Evolutionary conservation across 1,140 invertebrate genomes (phyloP), one percentile per base, ranked within the genome.

Genomic region (Agraylea sexmaculata): DNA sequence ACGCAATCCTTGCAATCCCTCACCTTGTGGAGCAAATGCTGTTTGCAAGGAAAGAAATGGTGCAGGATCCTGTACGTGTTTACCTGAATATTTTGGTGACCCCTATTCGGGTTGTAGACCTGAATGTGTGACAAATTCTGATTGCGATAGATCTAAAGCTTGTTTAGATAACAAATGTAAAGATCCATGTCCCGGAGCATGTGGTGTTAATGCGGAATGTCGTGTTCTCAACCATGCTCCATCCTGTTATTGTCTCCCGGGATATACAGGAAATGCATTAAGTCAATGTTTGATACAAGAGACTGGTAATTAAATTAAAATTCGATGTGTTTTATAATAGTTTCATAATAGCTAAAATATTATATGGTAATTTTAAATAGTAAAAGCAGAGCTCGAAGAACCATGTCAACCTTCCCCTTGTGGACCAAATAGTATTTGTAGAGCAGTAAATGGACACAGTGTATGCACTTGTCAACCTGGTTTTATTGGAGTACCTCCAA

Each of bases 91-190:
- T 52, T 83, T 81, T 47, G 85, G 85, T 22, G 84, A 88, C 62
- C 83, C 85, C 27, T 87, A 86, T 51, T 77, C 75, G 13, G 82
- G 83, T 10, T 88, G 85, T 53, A 71, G 81, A 47, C 83, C 84
- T 2, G 83, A 88, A 68, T 88, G 84, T 54, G 80, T 85, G 3
- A 79, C 76, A 11, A 87, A 87, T 56, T 75, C 80, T 27, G 85
- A 90, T 51, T 88, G 86, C 49, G 67, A 75, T 39, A 67, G 73
- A 20, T 74, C 73, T 33, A 77, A 71, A 52, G 79, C 83, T 3
- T 89, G 85, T 51, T 66, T 82, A 22, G 83, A 83, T 54, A 83
- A 87, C 51, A 87, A 87, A 67, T 89, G 85, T 52, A 60, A 72
- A 29, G 75, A 87, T 63, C 84, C 83, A 4, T 88, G 85, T 52